Base-by-base conservation (phyloP, 2,113 vertebrate species). In the Pangasianodon gigas region DNA sequence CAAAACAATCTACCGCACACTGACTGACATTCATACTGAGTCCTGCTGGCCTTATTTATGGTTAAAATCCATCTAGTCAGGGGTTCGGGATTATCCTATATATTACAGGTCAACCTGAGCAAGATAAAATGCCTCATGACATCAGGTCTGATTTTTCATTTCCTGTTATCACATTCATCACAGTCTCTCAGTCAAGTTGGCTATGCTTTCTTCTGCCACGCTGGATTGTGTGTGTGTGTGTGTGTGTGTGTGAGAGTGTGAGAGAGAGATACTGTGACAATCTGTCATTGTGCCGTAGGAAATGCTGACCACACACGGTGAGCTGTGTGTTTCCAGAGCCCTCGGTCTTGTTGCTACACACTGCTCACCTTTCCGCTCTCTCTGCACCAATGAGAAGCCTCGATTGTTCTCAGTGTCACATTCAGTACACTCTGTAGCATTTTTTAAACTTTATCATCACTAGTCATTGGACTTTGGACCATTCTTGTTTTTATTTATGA, bases 251-350 rank as follows among this genome's bases (percentile, higher is more conserved):
- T n/a, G n/a, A n/a, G n/a, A n/a, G n/a, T n/a, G 69, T 6, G 37
- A 11, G 46, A 51, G 26, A 51, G 21, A 51, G 65, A 83, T 75
- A 86, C 84, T 88, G 60, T 82, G 74, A 32, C 91, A 87, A 79
- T 84, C 84, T 16, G 84, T 88, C 79, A 79, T 29, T 32, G 75
- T 84, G 79, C 90, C 90, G 90, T 92, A 77, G 91, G 88, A 93
- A 94, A 89, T 90, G 93, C 93, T 94, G 94, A 94, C 89, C 92
- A 91, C 75, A 89, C 87, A 91, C 60, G 88, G 89, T 92, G 80
- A 79, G 71, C 84, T 88, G 92, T 93, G 93, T 91, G 87, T 91
- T 93, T 95, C 93, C 92, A 93, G 94, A 52, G 85, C 89, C 41
- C 93, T 95, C 93, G 90, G 91, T 87, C 87, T 93, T 92, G 94